Base-by-base conservation (phyloP, 2,113 vertebrate species). In the Chaetodon auriga region DNA sequence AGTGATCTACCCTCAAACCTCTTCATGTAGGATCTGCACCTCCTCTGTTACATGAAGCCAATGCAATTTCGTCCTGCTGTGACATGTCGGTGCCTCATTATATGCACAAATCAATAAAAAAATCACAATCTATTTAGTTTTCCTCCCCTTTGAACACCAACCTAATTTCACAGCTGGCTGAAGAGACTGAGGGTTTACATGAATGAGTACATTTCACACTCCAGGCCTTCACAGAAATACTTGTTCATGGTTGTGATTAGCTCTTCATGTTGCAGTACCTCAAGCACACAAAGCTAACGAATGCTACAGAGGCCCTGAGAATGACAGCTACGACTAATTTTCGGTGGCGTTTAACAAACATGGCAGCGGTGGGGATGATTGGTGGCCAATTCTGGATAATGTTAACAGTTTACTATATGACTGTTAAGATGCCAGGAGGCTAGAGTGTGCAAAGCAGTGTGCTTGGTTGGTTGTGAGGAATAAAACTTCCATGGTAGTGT, bases 131-230 rank as follows among this genome's bases (percentile, higher is more conserved):
- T 64, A 54, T 80, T 76, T 58, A 11, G 23, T 48, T 57, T 53
- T 69, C 45, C 58, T 75, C 19, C 18, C 30, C 36, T 49, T 53
- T 62, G 41, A 87, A 73, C 57, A 55, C 58, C 68, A 78, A 75
- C 41, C 55, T 68, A 46, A 82, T 83, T 91, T 82, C 77, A 78
- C 23, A 60, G 84, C 36, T 30, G 38, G 25, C 49, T 65, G 64
- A 60, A 43, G 61, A 58, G 38, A 19, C 60, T n/a, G 7, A 10
- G 30, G 36, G 54, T 35, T 77, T 72, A 30, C 53, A 53, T 73
- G 53, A 74, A 77, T 48, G 60, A 65, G 45, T 60, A 13, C 18
- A 51, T 53, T 45, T 69, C 64, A 69, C 14, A 23, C 62, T 60
- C 43, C 12, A 65, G 65, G 41, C 65, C 55, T 6, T 73, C n/a